Evolutionary conservation across 2,888 invertebrate species (phyloP).

Genomic region (Torymus tubicola): DNA sequence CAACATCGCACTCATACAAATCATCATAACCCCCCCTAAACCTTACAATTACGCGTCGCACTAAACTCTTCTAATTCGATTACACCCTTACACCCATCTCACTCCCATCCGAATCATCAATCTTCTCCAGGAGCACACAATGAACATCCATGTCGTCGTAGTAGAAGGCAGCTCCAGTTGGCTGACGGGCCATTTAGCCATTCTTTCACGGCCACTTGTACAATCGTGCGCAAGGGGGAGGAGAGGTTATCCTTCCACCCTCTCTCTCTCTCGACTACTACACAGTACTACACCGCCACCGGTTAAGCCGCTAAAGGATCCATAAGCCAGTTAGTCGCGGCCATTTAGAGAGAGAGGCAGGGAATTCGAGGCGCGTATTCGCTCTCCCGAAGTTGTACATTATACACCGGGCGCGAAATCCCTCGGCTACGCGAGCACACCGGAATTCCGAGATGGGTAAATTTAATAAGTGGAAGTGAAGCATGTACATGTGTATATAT

Average conservation of each 20-base stretch:
- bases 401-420: slow-evolving; percentile 65
- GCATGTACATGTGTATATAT: slow-evolving; percentile 38
- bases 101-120: no score
- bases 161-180: no score
- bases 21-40: no score
- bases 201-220: no score
- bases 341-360: slow-evolving; percentile 69
- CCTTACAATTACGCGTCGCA: no score
- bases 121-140: no score
- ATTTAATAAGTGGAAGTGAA: slow-evolving; percentile 72
- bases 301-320: slow-evolving; percentile 36
- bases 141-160: no score
- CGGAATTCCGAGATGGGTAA: slow-evolving; percentile 72
- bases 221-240: no score
- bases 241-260: background rate
- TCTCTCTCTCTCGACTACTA: background rate
- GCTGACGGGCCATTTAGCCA: no score
- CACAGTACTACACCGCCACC: background rate
- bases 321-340: slow-evolving; percentile 73
- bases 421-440: slow-evolving; percentile 61
- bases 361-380: slow-evolving; percentile 65
- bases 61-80: no score
- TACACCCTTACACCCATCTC: no score
- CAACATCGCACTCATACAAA: no score
- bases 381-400: slow-evolving; percentile 72